Base-by-base conservation (phyloP, 2,888 invertebrate genomes). In the Aspidiotus destructor region DNA sequence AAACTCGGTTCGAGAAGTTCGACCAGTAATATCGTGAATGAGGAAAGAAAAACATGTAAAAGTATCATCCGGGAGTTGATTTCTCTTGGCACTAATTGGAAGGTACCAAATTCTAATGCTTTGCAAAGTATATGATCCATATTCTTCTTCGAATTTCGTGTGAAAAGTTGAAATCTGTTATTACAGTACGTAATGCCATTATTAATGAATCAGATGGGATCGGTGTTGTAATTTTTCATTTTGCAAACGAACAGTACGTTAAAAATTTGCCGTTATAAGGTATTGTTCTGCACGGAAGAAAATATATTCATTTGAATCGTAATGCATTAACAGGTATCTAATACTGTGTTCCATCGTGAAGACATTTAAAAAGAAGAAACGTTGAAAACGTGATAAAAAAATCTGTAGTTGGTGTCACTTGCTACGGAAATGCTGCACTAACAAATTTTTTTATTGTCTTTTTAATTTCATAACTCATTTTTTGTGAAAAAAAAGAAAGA, bases 291-390 rank as follows among this genome's bases (percentile, higher is more conserved):
- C 28, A 28, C 28, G 28, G 28, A 28, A 28, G 28, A 28, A 28
- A 28, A 28, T 28, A 28, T 28, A 28, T 3, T 28, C 28, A 5
- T 28, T 28, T 28, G 5, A 28, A 28, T 28, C 28, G 28, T 28
- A 28, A 28, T 62, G 9, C 13, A n/a, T 44, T 64, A 17, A 41
- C 42, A 67, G 67, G 48, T 58, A 41, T 67, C n/a, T 67, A 52
- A n/a, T 58, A 60, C 16, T 67, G 67, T 48, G 67, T 67, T 13
- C 67, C 67, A 13, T 41, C 58, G n/a, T n/a, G n/a, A n/a, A n/a
- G n/a, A n/a, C n/a, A n/a, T n/a, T n/a, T n/a, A n/a, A n/a, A n/a
- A n/a, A n/a, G n/a, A n/a, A n/a, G n/a, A n/a, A n/a, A n/a, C n/a
- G n/a, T n/a, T n/a, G n/a, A n/a, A n/a, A n/a, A n/a, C n/a, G n/a